These are phyloP conservation scores for Syrrhaptes paradoxus DNA, from an alignment of 2,113 vertebrate genomes.

Conservation along the genomic window DNA sequence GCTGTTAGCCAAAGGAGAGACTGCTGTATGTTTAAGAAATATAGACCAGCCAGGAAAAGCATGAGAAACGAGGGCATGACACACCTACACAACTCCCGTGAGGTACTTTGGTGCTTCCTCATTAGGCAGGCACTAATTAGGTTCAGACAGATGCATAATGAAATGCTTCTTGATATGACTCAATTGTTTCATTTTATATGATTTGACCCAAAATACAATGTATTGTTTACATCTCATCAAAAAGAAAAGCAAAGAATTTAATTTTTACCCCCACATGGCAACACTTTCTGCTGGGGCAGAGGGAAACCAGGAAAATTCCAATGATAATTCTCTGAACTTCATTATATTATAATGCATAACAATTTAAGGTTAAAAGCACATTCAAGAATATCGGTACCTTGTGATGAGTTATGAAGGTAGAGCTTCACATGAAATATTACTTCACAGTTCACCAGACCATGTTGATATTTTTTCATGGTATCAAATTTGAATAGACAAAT, in stretches of 20 bases:
- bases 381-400: background rate
- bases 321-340: background rate
- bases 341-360: background rate
- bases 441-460: background rate
- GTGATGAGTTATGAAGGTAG: background rate
- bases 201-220: background rate
- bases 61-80: background rate
- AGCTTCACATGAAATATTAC: background rate
- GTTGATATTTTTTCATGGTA: background rate
- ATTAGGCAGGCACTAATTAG: background rate
- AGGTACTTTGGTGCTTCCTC: background rate
- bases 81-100: background rate
- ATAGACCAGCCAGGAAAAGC: background rate
- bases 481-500: background rate
- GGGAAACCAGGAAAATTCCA: background rate
- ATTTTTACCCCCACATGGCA: rapidly evolving
- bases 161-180: background rate
- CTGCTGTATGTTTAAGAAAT: background rate
- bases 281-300: background rate
- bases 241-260: background rate
- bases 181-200: background rate
- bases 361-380: background rate
- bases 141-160: background rate
- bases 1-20: background rate
- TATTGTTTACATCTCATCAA: background rate